Evolutionary conservation across 2,797 vertebrate species (phyloP).

Genomic region (Lacerta bilineata): DNA sequence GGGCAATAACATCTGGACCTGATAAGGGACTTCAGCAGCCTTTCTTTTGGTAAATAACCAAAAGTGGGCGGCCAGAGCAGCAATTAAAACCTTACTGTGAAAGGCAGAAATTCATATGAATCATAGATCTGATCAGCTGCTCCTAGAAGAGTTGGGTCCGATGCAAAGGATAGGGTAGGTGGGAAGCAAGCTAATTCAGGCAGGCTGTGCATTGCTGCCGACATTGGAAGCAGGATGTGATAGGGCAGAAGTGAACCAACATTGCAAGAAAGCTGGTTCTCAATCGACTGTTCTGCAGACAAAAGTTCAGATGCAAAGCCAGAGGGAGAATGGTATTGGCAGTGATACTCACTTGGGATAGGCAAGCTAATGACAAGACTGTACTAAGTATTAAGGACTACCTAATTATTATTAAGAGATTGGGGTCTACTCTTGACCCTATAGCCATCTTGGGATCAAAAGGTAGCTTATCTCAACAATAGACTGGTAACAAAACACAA

Average conservation of each 20-base stretch:
- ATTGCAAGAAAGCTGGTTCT: background rate
- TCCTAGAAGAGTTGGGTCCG: background rate
- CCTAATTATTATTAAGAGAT: background rate
- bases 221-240: background rate
- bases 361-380: background rate
- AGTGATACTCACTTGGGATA: background rate
- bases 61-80: background rate
- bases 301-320: background rate
- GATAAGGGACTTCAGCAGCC: background rate
- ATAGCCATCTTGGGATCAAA: background rate
- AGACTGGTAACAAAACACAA: background rate
- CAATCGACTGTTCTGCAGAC: no score
- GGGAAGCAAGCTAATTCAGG: background rate
- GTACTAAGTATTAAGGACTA: background rate
- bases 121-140: background rate
- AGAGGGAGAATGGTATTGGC: background rate
- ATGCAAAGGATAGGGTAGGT: background rate
- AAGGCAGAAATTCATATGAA: background rate
- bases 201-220: background rate
- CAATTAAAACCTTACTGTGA: background rate
- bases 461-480: background rate
- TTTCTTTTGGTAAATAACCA: background rate
- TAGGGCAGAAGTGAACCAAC: background rate
- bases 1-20: background rate
- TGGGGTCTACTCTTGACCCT: background rate